Evolutionary conservation across 1,140 invertebrate species (phyloP), one percentile per base, ranked within the genome.

Genomic region (Leptoteleia sp.): DNA sequence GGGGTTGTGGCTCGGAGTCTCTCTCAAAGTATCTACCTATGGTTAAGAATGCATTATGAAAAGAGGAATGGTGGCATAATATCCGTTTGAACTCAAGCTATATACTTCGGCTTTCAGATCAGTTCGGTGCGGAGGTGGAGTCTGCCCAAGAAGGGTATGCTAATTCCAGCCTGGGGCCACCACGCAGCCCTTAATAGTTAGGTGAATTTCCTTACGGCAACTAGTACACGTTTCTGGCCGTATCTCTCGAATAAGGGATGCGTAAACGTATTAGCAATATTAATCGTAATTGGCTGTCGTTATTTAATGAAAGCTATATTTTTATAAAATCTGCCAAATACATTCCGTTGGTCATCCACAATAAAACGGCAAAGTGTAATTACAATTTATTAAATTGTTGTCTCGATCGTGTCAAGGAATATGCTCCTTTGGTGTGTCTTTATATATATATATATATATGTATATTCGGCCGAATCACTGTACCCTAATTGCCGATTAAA

Each of bases 171-270:
- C 88, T 82, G 62, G 57, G 88, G 88, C 88, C 84, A 89, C 88
- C 88, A 89, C 87, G 88, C 88, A 89, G 87, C 88, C 87, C 88
- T 89, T 89, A 89, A 88, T 88, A 87, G 87, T 82, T 85, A 87
- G 85, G 84, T 87, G 83, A 89, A 83, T 83, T 84, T 85, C 85
- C 84, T 85, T 80, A 82, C 81, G 78, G 83, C 84, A 83, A 86
- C 79, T 85, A 86, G 84, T 79, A 76, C 78, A 83, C 83, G 67
- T 67, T 67, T 59, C 47, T 64, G 62, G 59, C 31, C 61, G 38
- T 73, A 76, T 62, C 72, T 68, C 40, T 52, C 68, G 67, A 59
- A 72, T 67, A 81, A 73, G 76, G 70, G 71, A 79, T 75, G 76
- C 62, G 76, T 76, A 76, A 71, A 72, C 43, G 52, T 54, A 79